These are phyloP conservation scores for Acanthisitta chloris DNA, from an alignment of 2,113 vertebrate genomes.

Conservation along the genomic window DNA sequence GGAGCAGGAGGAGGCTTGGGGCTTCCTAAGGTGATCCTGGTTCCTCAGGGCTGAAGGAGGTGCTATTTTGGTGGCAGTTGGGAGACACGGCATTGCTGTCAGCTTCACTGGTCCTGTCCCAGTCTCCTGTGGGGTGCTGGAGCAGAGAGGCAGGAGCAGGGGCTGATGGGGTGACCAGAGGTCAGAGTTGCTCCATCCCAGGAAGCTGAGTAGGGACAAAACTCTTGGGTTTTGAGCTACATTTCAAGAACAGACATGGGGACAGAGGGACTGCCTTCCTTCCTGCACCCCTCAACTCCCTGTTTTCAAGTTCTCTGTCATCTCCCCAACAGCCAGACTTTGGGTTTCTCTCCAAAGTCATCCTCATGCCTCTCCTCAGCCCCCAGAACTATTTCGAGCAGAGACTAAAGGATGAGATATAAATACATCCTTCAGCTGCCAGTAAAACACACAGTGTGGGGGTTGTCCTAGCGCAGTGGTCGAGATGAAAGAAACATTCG, in stretches of 20 bases:
- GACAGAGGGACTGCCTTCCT: neutral
- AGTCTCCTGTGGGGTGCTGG: neutral
- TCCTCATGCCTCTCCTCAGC: neutral
- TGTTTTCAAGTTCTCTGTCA: neutral
- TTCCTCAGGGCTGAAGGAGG: neutral
- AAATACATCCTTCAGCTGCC: neutral
- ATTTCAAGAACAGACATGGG: neutral
- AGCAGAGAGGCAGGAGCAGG: neutral
- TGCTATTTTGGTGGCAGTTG: neutral
- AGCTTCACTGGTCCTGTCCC: neutral
- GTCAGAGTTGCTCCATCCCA: neutral
- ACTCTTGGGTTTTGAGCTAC: neutral
- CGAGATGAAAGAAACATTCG: neutral
- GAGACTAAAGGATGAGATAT: neutral
- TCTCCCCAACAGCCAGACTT: neutral
- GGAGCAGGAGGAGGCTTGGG: neutral
- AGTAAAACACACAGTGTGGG: neutral
- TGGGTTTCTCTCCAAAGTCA: neutral
- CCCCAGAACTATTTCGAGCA: neutral
- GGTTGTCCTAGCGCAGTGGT: neutral
- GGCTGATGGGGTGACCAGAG: accelerated
- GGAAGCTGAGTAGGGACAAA: neutral
- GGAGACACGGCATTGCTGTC: neutral
- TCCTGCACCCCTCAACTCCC: neutral
- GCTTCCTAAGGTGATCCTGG: neutral